These are phyloP conservation scores for Morone saxatilis DNA, from an alignment of 2,113 vertebrate species.

Conservation along the genomic window DNA sequence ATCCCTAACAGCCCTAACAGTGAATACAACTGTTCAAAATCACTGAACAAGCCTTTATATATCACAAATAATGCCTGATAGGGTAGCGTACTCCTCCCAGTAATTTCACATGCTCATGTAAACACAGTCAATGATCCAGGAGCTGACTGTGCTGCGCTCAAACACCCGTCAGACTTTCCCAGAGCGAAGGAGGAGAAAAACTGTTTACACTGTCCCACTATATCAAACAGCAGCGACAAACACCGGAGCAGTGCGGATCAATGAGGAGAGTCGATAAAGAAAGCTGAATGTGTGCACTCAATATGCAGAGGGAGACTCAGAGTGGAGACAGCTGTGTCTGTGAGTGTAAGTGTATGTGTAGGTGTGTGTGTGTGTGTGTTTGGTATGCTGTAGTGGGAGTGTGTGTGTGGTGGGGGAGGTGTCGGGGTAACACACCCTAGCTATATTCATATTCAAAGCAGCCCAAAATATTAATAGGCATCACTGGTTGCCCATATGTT, in stretches of 20 bases:
- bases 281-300: constrained; percentile 37
- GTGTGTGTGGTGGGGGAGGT: constrained; percentile 9
- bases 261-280: constrained; percentile 60
- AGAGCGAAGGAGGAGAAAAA: background rate
- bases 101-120: background rate
- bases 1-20: too few species aligned
- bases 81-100: too few species aligned
- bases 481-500: constrained; percentile 55
- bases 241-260: constrained; percentile 39
- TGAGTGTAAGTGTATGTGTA: constrained; percentile 16
- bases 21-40: too few species aligned
- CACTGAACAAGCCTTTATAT: background rate
- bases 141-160: background rate
- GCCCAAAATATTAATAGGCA: constrained; percentile 60
- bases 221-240: constrained; percentile 44
- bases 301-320: constrained; percentile 40
- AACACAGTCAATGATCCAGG: background rate
- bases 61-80: too few species aligned
- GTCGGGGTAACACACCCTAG: constrained; percentile 12
- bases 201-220: constrained; percentile 48
- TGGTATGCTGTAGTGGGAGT: background rate
- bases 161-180: constrained; percentile 9
- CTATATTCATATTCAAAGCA: constrained; percentile 51
- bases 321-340: constrained; percentile 23
- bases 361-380: constrained; percentile 25